Percentiles rank a stretch among this genome's conserved stretches.
Evolutionary conservation across 2,113 vertebrate genomes (phyloP).

Genomic region (Semnornis frantzii): DNA sequence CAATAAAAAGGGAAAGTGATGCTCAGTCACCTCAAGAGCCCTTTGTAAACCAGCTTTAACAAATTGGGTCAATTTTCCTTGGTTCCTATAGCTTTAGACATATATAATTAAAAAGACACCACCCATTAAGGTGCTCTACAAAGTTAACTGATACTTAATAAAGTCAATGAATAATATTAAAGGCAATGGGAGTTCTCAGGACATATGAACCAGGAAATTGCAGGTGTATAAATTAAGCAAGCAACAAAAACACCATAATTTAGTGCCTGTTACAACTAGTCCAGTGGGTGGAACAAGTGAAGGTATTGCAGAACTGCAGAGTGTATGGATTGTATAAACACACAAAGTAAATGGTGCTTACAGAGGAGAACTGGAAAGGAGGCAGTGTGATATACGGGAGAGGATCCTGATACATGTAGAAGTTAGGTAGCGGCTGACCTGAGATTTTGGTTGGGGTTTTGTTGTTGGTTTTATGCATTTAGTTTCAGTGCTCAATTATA

Average conservation of each 20-base stretch:
- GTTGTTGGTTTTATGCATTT: not conserved
- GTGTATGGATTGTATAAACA: not conserved
- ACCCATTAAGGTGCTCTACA: not conserved
- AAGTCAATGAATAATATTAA: slow-evolving; percentile 41
- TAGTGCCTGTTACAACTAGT: not conserved
- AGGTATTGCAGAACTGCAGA: not conserved
- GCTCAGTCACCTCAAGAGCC: not conserved
- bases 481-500: not conserved
- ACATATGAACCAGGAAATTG: slow-evolving; percentile 34
- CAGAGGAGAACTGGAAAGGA: not conserved
- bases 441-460: not conserved
- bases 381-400: not conserved
- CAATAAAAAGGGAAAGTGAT: not conserved
- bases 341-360: not conserved
- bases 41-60: not conserved
- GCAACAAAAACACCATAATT: not conserved
- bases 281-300: not conserved
- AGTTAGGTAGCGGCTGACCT: not conserved
- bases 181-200: slow-evolving; percentile 1
- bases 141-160: slow-evolving; percentile 8
- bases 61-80: slow-evolving; percentile 24
- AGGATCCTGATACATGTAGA: not conserved
- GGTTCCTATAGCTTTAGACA: slow-evolving; percentile 22
- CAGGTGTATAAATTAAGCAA: slow-evolving; percentile 26
- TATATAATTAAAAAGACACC: slow-evolving; percentile 15